Percentiles rank a stretch among this genome's conserved stretches.
Evolutionary conservation across 2,113 vertebrate species (phyloP).

Genomic region (Anser cygnoides): DNA sequence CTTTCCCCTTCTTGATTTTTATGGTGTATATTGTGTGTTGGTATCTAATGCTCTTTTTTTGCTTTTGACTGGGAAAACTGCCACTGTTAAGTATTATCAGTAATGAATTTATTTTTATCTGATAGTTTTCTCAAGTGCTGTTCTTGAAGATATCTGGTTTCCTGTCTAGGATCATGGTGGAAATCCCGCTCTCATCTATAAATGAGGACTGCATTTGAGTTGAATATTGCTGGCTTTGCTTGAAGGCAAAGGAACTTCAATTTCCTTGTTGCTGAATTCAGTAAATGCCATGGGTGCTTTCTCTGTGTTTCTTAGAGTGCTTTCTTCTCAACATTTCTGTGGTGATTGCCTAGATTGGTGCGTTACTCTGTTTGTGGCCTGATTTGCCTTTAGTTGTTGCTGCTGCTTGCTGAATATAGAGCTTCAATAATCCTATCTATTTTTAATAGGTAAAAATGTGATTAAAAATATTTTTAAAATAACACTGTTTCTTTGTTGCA

Average conservation of each 20-base stretch:
- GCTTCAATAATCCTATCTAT: not conserved
- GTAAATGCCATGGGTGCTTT: not conserved
- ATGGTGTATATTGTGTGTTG: not conserved
- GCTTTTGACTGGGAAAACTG: not conserved
- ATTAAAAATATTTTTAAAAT: not conserved
- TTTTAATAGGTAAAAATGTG: not conserved
- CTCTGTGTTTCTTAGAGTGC: not conserved
- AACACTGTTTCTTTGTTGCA: not conserved
- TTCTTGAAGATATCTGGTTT: not conserved
- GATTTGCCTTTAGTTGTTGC: not conserved
- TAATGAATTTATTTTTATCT: slow-evolving; percentile 4
- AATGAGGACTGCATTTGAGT: not conserved
- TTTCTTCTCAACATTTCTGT: not conserved
- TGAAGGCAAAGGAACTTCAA: not conserved
- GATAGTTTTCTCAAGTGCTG: not conserved
- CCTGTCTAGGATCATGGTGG: not conserved
- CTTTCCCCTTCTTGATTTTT: not conserved
- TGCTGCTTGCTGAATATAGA: rapidly evolving
- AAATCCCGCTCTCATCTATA: not conserved
- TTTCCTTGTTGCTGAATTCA: not conserved
- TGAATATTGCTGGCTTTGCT: not conserved
- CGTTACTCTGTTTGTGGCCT: not conserved
- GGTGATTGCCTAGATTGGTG: rapidly evolving
- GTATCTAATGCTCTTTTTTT: not conserved
- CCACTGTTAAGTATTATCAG: not conserved